A percentile compares a stretch with the other conserved stretches of the same genome.
phyloP scores from a whole-genome alignment of 2,888 invertebrate species.

The Trichopoda pennipes region DNA sequence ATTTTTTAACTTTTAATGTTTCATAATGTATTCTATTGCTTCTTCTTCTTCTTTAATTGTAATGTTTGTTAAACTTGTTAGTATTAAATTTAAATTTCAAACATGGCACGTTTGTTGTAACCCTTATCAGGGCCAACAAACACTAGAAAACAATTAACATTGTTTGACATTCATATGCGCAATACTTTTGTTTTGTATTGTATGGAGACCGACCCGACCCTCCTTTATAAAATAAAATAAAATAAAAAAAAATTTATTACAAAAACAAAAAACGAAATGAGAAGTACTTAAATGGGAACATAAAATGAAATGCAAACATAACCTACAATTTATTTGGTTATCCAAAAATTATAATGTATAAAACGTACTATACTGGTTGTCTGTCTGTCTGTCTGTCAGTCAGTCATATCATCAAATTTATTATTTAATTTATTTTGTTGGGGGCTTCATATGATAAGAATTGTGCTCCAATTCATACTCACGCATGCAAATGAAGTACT shows the following conservation, averaged over 20 bases:
- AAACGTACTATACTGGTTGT: slow-evolving; percentile 6
- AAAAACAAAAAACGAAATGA: neutral
- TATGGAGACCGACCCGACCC: slow-evolving; percentile 17
- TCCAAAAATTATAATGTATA: slow-evolving; percentile 9
- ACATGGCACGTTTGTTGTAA: slow-evolving; percentile 24
- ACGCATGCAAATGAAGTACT: slow-evolving; percentile 54
- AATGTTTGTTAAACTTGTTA: slow-evolving; percentile 21
- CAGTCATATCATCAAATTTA: slow-evolving; percentile 37
- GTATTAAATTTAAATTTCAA: slow-evolving; percentile 17
- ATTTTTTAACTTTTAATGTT: neutral
- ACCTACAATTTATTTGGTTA: slow-evolving; percentile 11
- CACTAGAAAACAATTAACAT: slow-evolving; percentile 64
- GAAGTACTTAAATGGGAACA: neutral
- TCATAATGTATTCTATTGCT: neutral
- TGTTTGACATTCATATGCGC: slow-evolving; percentile 47
- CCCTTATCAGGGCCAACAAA: slow-evolving; percentile 66
- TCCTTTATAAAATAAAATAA: slow-evolving; percentile 35
- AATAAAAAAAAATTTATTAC: neutral
- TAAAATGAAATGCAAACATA: slow-evolving; percentile 3
- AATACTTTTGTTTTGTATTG: slow-evolving; percentile 4
- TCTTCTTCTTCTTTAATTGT: neutral
- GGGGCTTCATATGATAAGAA: slow-evolving; percentile 3
- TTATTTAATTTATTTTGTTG: neutral
- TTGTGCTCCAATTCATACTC: slow-evolving; percentile 39
- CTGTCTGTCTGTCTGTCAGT: no score